A percentile compares a stretch with the other conserved stretches of the same genome.
Evolutionary conservation across 1,140 invertebrate species (phyloP).

Genomic region (Bombus confusus): DNA sequence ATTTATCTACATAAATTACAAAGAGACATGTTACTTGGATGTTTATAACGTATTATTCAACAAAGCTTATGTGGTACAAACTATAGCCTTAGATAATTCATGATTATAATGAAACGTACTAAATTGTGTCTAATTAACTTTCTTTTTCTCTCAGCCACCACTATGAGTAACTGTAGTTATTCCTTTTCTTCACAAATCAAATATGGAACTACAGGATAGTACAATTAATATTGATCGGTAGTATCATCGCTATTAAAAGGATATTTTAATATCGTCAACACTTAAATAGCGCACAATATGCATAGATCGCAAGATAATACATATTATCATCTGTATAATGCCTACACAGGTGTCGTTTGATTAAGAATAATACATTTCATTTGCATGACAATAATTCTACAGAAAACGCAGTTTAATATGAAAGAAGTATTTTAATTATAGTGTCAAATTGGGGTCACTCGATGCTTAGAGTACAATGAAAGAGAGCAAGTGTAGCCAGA

Average conservation of each 20-base stretch:
- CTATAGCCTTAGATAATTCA: slow-evolving; percentile 14
- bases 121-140: not conserved
- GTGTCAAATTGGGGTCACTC: not conserved
- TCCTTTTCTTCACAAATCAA: not conserved
- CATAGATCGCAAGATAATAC: slow-evolving; percentile 35
- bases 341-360: slow-evolving; percentile 38
- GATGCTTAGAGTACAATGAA: slow-evolving; percentile 39
- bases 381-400: slow-evolving; percentile 30
- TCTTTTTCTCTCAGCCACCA: slow-evolving; percentile 5
- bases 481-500: slow-evolving; percentile 29
- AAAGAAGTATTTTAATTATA: slow-evolving; percentile 33
- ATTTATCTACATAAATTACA: slow-evolving; percentile 49
- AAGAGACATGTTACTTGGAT: slow-evolving; percentile 12
- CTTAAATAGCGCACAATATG: slow-evolving; percentile 16
- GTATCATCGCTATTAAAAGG: slow-evolving; percentile 34
- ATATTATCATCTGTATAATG: slow-evolving; percentile 12
- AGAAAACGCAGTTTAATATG: slow-evolving; percentile 25
- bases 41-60: slow-evolving; percentile 45
- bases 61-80: slow-evolving; percentile 36
- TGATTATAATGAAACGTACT: slow-evolving; percentile 21
- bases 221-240: slow-evolving; percentile 10
- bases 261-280: slow-evolving; percentile 29
- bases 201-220: slow-evolving; percentile 16
- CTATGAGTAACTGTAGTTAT: not conserved
- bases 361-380: slow-evolving; percentile 39